Percentiles rank a stretch among this genome's conserved stretches.
Conservation (phyloP, 2,797 vertebrate species). For the Acridotheres tristis region DNA sequence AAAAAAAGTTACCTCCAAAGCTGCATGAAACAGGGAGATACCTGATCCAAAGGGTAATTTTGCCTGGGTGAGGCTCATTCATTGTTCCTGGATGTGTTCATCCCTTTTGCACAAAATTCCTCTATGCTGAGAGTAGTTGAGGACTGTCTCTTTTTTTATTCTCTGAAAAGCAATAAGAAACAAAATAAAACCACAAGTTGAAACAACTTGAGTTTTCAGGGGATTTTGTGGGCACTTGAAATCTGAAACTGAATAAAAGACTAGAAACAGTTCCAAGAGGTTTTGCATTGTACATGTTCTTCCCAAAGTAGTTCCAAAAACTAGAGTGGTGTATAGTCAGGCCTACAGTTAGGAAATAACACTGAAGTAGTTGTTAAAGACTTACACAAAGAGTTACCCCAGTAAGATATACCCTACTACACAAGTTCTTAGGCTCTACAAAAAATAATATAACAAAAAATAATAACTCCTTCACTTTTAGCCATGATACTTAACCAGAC, state of each 20-base stretch:
- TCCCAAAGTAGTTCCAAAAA: not conserved
- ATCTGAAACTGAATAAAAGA: not conserved
- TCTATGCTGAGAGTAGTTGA: not conserved
- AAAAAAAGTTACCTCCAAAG: not conserved
- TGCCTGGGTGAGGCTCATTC: not conserved
- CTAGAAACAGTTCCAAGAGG: not conserved
- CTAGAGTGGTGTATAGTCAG: not conserved
- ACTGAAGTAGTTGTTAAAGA: not conserved
- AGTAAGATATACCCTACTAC: not conserved
- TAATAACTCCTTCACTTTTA: constrained; percentile 47
- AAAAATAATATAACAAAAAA: constrained; percentile 43
- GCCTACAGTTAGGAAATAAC: not conserved
- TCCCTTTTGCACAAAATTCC: not conserved
- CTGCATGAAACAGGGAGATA: not conserved
- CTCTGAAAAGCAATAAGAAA: not conserved
- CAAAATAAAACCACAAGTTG: not conserved
- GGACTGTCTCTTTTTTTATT: not conserved
- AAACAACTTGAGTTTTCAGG: not conserved
- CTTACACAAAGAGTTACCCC: not conserved
- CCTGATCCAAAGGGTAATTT: not conserved
- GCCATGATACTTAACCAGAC: not conserved
- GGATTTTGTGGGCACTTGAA: not conserved
- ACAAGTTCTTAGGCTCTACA: constrained; percentile 12
- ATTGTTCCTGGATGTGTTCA: not conserved
- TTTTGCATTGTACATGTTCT: not conserved